Percentiles rank a stretch among this genome's conserved stretches.
Conservation (phyloP, 2,797 vertebrate genomes). For the Acanthurus leucopareius region DNA sequence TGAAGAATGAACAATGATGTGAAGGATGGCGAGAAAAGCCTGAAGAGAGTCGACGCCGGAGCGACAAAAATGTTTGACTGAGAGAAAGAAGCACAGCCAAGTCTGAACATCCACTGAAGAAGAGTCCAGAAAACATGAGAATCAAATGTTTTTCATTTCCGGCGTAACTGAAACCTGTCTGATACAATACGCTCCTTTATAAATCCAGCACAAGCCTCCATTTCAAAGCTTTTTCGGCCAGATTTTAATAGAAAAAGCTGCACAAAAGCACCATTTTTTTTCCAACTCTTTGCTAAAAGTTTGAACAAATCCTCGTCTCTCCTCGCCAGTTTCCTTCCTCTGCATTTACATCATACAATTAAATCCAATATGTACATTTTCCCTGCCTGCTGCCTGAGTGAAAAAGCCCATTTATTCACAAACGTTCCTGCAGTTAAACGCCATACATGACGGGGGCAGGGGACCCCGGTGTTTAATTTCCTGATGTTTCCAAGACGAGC, state of each 20-base stretch:
- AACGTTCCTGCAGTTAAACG: conserved; percentile 15
- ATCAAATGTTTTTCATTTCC: conserved; percentile 29
- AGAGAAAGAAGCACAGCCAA: neutral
- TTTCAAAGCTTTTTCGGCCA: conserved; percentile 17
- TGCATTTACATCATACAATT: conserved; percentile 64
- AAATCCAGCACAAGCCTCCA: neutral
- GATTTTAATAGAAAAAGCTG: conserved; percentile 6
- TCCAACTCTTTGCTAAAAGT: neutral
- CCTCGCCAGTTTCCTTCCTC: conserved; percentile 58
- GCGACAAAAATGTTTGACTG: too few species aligned
- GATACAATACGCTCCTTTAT: conserved; percentile 33
- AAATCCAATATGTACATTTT: conserved; percentile 45
- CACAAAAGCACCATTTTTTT: conserved; percentile 63
- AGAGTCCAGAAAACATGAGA: neutral
- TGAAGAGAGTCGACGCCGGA: neutral
- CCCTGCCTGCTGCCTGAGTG: conserved; percentile 15
- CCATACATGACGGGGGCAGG: neutral
- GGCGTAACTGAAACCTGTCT: conserved; percentile 32
- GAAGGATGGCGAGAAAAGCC: neutral
- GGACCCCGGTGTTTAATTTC: conserved; percentile 41
- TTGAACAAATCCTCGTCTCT: conserved; percentile 17
- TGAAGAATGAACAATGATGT: conserved; percentile 39
- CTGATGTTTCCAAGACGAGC: conserved; percentile 42
- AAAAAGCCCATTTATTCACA: conserved; percentile 60
- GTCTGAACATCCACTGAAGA: neutral